A percentile compares a stretch with the other conserved stretches of the same genome.
Evolutionary conservation across 2,888 invertebrate species (phyloP).

Genomic region (Petrolisthes cinctipes): DNA sequence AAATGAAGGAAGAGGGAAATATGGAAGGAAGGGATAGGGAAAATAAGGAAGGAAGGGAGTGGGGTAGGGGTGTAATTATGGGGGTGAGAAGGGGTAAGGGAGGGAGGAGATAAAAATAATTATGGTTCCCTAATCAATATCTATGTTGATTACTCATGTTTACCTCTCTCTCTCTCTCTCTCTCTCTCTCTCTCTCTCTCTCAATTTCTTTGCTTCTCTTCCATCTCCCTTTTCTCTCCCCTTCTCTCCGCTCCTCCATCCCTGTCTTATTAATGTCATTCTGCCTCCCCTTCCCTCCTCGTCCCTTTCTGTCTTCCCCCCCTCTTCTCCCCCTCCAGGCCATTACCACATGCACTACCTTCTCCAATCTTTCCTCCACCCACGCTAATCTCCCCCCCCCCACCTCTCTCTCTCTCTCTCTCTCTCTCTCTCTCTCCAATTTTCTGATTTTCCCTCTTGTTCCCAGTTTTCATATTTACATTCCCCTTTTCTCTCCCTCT

Average conservation of each 20-base stretch:
- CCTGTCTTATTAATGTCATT: background rate
- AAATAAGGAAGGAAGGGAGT: no score
- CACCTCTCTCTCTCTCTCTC: background rate
- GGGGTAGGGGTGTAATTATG: no score
- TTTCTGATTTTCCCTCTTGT: background rate
- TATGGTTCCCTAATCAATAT: no score
- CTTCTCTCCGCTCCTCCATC: background rate
- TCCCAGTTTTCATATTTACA: background rate
- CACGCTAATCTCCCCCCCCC: background rate
- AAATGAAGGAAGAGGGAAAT: no score
- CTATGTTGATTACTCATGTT: no score
- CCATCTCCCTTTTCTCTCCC: background rate
- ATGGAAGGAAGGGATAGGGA: no score
- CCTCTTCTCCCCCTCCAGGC: background rate
- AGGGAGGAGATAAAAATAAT: no score
- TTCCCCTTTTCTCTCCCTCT: background rate
- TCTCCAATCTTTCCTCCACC: background rate
- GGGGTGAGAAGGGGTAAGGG: no score
- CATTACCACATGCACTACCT: background rate
- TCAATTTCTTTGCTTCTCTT: background rate
- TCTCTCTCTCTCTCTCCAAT: background rate
- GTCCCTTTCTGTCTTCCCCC: background rate
- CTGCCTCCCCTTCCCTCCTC: background rate
- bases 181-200: slow-evolving; percentile 11
- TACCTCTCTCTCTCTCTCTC: slow-evolving; percentile 2